A percentile compares a stretch with the other conserved stretches of the same genome.
These are phyloP conservation scores for Oligia strigilis DNA, from an alignment of 2,888 invertebrate species.

Conservation along the genomic window DNA sequence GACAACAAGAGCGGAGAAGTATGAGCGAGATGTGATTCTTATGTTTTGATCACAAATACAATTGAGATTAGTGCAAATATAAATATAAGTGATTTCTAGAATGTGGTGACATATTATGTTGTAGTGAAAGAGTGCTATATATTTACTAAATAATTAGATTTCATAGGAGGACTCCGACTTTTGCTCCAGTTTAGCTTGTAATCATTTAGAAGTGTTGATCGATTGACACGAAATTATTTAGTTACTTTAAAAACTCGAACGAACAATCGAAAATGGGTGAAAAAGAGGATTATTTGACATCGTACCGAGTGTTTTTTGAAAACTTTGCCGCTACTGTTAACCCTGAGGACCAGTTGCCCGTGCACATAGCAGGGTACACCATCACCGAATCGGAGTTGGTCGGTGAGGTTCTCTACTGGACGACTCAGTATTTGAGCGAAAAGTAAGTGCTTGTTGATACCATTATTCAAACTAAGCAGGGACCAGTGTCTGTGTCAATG, in stretches of 20 bases:
- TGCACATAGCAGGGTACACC: slow-evolving; percentile 93
- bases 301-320: slow-evolving; percentile 93
- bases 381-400: slow-evolving; percentile 93
- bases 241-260: slow-evolving; percentile 61
- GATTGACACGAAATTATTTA: slow-evolving; percentile 71
- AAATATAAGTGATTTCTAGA: slow-evolving; percentile 59
- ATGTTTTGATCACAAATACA: slow-evolving; percentile 81
- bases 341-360: slow-evolving; percentile 93
- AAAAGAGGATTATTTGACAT: slow-evolving; percentile 93
- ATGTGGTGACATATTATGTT: slow-evolving; percentile 67
- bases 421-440: slow-evolving; percentile 93
- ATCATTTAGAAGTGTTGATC: slow-evolving; percentile 73
- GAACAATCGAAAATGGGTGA: slow-evolving; percentile 84
- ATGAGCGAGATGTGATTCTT: slow-evolving; percentile 79
- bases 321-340: slow-evolving; percentile 93
- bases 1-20: slow-evolving; percentile 64
- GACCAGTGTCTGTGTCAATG: background rate
- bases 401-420: slow-evolving; percentile 94
- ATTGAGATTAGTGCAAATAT: slow-evolving; percentile 60
- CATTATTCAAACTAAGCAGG: slow-evolving; percentile 10
- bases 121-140: slow-evolving; percentile 68
- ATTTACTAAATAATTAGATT: slow-evolving; percentile 56
- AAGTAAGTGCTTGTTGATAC: slow-evolving; percentile 91
- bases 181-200: slow-evolving; percentile 63
- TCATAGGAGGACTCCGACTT: slow-evolving; percentile 59